Percentiles rank a stretch among this genome's conserved stretches.
Conservation (phyloP, 2,888 invertebrate genomes). For the Myopa testacea region DNA sequence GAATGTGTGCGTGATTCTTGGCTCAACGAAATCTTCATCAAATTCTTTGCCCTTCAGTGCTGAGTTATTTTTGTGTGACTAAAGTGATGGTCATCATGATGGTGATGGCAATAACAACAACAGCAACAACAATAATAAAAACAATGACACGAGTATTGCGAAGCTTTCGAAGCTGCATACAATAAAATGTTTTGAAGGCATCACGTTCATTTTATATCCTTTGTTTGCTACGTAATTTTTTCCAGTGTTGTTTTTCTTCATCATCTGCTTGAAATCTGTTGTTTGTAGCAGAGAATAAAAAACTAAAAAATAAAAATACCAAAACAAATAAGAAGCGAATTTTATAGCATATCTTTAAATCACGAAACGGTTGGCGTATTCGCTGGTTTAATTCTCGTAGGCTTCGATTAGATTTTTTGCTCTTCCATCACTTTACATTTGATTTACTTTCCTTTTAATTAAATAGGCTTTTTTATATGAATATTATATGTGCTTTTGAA, state of each 20-base stretch:
- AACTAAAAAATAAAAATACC: background rate
- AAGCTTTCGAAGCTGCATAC: background rate
- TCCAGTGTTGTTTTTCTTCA: too few species aligned
- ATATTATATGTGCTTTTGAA: too few species aligned
- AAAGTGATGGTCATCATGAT: background rate
- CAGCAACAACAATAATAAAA: background rate
- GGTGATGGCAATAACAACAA: background rate
- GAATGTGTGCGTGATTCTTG: conserved; percentile 1
- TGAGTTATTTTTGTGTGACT: background rate
- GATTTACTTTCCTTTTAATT: too few species aligned
- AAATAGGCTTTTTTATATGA: too few species aligned
- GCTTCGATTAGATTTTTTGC: too few species aligned
- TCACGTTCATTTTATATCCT: background rate
- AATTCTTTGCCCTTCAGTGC: background rate
- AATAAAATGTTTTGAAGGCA: background rate
- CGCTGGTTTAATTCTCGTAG: too few species aligned
- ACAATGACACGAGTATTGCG: background rate
- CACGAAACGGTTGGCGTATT: too few species aligned
- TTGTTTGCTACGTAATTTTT: background rate
- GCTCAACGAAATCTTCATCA: background rate
- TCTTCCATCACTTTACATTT: too few species aligned
- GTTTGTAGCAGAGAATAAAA: background rate
- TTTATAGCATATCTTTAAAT: too few species aligned
- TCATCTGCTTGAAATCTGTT: too few species aligned
- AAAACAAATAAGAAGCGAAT: too few species aligned